phyloP scores from a whole-genome alignment of 2,888 invertebrate species.

The Torymus auratus region DNA sequence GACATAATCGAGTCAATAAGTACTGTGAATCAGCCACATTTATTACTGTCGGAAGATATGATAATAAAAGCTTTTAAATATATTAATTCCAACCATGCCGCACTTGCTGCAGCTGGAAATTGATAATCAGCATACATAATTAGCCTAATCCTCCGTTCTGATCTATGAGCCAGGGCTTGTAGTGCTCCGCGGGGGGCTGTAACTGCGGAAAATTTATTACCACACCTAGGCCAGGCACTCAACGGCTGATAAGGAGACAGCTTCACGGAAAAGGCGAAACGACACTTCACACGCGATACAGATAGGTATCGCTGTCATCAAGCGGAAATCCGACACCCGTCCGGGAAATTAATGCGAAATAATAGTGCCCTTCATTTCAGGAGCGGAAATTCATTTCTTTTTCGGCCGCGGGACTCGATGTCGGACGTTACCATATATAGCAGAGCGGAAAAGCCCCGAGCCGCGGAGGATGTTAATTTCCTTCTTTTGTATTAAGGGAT shows the following conservation, averaged over 20 bases:
- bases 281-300: constrained; percentile 37
- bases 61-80: too few species aligned
- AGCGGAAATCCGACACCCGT: background rate
- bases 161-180: constrained; percentile 21
- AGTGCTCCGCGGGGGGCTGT: background rate
- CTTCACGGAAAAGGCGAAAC: constrained; percentile 27
- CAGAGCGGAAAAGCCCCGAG: too few species aligned
- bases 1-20: too few species aligned
- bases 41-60: too few species aligned
- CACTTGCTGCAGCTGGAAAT: constrained; percentile 37
- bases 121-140: constrained; percentile 52
- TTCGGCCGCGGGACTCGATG: constrained; percentile 9
- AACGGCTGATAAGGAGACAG: constrained; percentile 34
- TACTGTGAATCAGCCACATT: too few species aligned
- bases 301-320: constrained; percentile 30
- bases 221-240: background rate
- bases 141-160: constrained; percentile 46
- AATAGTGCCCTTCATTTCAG: too few species aligned
- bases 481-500: too few species aligned
- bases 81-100: too few species aligned
- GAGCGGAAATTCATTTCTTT: background rate
- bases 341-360: constrained; percentile 41
- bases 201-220: constrained; percentile 40
- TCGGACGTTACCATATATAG: constrained; percentile 9
- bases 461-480: too few species aligned